Evolutionary conservation across 2,888 invertebrate genomes (phyloP), one percentile per base, ranked within the genome.

Genomic region (Amphimallon solstitiale): DNA sequence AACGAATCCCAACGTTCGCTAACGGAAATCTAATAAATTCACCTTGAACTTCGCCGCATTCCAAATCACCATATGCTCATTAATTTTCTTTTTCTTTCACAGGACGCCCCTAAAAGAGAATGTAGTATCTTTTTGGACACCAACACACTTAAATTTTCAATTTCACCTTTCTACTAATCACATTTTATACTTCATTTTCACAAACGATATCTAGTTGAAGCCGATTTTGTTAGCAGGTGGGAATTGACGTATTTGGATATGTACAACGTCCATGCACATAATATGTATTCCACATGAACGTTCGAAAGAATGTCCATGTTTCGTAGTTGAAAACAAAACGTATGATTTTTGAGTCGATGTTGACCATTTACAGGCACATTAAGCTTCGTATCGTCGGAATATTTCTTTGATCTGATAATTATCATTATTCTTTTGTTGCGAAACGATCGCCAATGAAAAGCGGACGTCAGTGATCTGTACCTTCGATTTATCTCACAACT

Each of bases 11-110:
- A 17, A 59, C 29, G 56, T 59, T 43, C 43, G 56, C 29, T 59
- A 45, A 59, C 5, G 43, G 43, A 43, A 29, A 45, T 59, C 43
- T 59, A 43, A 43, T 59, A 59, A 56, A 56, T 43, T 59, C 43
- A 59, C 56, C 56, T 59, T 59, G 56, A 59, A 59, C 56, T 59
- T 59, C 56, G 43, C 43, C 15, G 56, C 17, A 59, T 59, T 59
- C 43, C n/a, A 29, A 59, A 59, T 43, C 17, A 17, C 29, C 56
- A 59, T 59, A 59, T 59, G 56, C 40, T 54, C 38, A 14, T 23
- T 10, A 59, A 45, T 43, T 59, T 7, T 10, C 3, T 1, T 19
- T 54, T 59, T 59, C 23, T 43, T 29, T 43, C n/a, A 15, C 12
- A 45, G n/a, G 6, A 2, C n/a, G 14, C 29, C 34, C 14, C 34